phyloP scores from a whole-genome alignment of 1,140 invertebrate genomes.

The Diplogasteroides magnus region DNA sequence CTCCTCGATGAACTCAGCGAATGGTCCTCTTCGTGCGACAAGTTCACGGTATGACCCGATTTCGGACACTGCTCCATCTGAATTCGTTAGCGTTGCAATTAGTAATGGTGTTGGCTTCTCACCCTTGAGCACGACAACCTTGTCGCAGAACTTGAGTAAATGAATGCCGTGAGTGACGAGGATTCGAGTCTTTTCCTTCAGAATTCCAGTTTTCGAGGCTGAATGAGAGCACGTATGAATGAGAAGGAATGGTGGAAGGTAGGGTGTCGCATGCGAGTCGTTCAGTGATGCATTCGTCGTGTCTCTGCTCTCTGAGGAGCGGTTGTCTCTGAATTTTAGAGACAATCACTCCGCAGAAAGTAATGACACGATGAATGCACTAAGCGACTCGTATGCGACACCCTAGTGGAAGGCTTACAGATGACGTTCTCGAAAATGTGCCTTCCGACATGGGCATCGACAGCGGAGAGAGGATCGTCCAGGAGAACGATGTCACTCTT shows the following conservation, averaged over 20 bases:
- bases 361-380: conserved; percentile 21
- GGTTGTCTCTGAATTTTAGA: no score
- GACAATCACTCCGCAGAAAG: no score
- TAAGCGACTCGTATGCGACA: conserved; percentile 3
- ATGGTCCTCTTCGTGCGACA: conserved; percentile 39
- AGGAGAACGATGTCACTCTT: conserved; percentile 82
- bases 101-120: background rate
- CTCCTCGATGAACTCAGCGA: conserved; percentile 45
- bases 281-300: no score
- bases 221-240: no score
- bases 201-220: conserved; percentile 68
- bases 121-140: conserved; percentile 37
- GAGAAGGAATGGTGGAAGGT: no score
- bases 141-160: conserved; percentile 45
- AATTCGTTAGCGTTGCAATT: no score
- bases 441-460: conserved; percentile 79
- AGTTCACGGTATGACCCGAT: conserved; percentile 43
- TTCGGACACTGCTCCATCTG: conserved; percentile 45
- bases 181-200: conserved; percentile 64
- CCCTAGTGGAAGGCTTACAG: conserved; percentile 22
- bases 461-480: conserved; percentile 90
- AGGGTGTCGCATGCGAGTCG: no score
- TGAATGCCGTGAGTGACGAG: conserved; percentile 51
- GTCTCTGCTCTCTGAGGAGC: no score
- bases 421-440: conserved; percentile 50